A percentile compares a stretch with the other conserved stretches of the same genome.
Conservation (phyloP, 2,888 invertebrate species). For the Synanthedon myopaeformis region DNA sequence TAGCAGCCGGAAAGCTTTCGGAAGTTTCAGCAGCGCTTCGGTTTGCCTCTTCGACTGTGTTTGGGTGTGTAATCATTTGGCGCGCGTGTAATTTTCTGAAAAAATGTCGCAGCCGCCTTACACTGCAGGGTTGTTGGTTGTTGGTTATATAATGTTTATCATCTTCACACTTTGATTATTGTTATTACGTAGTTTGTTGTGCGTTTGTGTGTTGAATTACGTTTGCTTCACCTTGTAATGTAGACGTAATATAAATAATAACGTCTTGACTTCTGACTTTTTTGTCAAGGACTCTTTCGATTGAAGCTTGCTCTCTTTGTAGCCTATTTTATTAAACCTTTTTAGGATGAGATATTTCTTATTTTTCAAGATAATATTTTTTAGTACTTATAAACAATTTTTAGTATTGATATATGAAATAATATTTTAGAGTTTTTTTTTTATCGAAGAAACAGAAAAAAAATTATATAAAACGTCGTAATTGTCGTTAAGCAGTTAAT, state of each 20-base stretch:
- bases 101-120: constrained; percentile 44
- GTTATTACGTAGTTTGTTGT: constrained; percentile 19
- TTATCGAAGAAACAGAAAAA: too few relatives aligned
- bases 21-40: constrained; percentile 63
- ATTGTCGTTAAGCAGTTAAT: too few relatives aligned
- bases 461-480: too few relatives aligned
- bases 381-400: too few relatives aligned
- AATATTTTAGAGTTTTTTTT: too few relatives aligned
- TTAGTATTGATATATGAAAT: too few relatives aligned
- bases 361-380: too few relatives aligned
- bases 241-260: neutral
- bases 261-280: too few relatives aligned
- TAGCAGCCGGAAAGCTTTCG: constrained; percentile 50
- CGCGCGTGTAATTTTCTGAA: constrained; percentile 60
- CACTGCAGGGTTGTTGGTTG: constrained; percentile 21
- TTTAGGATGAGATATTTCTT: too few relatives aligned
- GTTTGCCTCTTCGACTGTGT: constrained; percentile 68
- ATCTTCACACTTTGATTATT: constrained; percentile 34
- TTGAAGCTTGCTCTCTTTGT: too few relatives aligned
- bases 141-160: constrained; percentile 28
- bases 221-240: neutral
- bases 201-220: constrained; percentile 8
- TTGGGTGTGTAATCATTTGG: constrained; percentile 67
- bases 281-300: too few relatives aligned
- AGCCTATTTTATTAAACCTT: too few relatives aligned